Conservation (phyloP, 2,888 invertebrate genomes). For the Megalurothrips usitatus region DNA sequence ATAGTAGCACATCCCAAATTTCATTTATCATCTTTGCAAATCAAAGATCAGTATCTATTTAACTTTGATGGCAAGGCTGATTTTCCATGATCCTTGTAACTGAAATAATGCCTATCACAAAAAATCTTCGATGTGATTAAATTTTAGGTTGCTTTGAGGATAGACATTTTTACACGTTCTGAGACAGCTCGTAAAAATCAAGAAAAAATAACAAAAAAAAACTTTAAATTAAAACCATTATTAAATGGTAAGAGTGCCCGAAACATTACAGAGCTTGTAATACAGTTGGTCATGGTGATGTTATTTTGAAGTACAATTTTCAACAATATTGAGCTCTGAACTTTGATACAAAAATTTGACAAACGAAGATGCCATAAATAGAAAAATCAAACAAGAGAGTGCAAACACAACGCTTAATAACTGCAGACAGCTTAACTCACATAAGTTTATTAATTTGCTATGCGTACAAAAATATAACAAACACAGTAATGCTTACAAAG, state of each 20-base stretch:
- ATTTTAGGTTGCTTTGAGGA: neutral
- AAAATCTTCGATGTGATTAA: neutral
- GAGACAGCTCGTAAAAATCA: neutral
- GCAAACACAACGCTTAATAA: slow-evolving; percentile 12
- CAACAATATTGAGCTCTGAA: slow-evolving; percentile 12
- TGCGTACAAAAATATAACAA: slow-evolving; percentile 27
- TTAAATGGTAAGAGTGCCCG: neutral
- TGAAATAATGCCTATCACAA: too few relatives aligned
- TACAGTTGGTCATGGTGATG: slow-evolving; percentile 19
- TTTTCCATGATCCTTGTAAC: too few relatives aligned
- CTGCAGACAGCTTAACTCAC: slow-evolving; percentile 12
- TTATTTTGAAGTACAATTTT: slow-evolving; percentile 13
- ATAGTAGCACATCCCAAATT: neutral
- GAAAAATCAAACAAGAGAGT: neutral
- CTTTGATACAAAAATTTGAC: neutral
- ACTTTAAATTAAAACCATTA: neutral
- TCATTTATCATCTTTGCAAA: neutral
- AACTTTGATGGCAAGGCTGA: too few relatives aligned
- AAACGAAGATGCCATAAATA: slow-evolving; percentile 9
- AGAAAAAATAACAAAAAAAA: neutral
- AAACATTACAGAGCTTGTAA: neutral
- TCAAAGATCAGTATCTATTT: neutral
- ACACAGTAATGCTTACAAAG: slow-evolving; percentile 20
- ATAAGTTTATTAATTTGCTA: slow-evolving; percentile 20
- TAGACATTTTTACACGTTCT: neutral